These are phyloP conservation scores for Macrocentrus cingulum DNA, from an alignment of 1,140 invertebrate genomes.

Conservation along the genomic window DNA sequence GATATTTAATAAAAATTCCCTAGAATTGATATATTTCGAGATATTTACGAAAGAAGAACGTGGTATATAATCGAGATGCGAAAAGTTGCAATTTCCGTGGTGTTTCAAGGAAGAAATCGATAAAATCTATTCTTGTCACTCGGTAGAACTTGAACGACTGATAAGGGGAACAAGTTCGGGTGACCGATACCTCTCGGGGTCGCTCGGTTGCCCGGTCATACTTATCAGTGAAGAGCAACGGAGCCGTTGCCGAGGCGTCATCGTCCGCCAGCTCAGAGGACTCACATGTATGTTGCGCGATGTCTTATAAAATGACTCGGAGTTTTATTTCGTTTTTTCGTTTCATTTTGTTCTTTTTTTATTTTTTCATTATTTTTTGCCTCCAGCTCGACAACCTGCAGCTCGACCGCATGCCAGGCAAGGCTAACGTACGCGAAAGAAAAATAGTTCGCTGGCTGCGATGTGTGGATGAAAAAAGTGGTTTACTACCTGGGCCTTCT, in stretches of 20 bases:
- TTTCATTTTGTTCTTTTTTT: constrained; percentile 8
- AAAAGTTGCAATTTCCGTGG: too few relatives aligned
- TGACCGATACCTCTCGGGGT: background rate
- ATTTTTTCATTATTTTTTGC: background rate
- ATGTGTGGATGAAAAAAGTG: constrained; percentile 9
- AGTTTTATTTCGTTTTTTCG: background rate
- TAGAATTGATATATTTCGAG: too few relatives aligned
- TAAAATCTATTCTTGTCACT: too few relatives aligned
- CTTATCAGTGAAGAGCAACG: background rate
- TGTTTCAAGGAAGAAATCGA: too few relatives aligned
- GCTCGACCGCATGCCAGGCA: background rate
- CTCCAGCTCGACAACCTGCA: background rate
- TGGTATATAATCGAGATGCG: too few relatives aligned
- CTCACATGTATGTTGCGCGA: background rate
- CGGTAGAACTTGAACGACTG: background rate
- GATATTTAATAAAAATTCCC: too few relatives aligned
- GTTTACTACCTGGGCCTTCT: constrained; percentile 17
- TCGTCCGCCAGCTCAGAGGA: background rate
- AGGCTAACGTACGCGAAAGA: constrained; percentile 21
- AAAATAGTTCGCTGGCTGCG: constrained; percentile 9
- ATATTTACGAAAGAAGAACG: too few relatives aligned
- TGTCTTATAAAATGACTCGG: constrained; percentile 11
- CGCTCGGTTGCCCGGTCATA: background rate
- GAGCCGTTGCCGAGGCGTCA: background rate
- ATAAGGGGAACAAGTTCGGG: background rate